Conservation (phyloP, 2,797 vertebrate species). For the Melanotaenia trifasciata region DNA sequence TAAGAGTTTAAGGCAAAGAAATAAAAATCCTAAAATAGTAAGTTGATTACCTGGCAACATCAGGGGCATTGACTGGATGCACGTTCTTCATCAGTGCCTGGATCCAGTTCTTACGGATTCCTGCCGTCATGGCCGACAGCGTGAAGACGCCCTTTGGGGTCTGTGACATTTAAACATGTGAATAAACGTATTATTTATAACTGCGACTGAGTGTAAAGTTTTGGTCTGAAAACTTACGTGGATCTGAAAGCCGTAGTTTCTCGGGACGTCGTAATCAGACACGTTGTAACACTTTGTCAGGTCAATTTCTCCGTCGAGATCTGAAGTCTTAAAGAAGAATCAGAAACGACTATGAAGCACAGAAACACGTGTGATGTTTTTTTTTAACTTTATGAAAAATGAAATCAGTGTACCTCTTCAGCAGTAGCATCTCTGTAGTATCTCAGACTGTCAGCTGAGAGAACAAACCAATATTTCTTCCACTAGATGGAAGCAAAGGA, state of each 20-base stretch:
- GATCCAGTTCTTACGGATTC: slow-evolving; percentile 83
- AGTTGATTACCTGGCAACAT: slow-evolving; percentile 70
- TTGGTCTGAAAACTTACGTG: slow-evolving; percentile 59
- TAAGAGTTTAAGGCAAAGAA: too few relatives aligned
- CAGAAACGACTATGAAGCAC: accelerated
- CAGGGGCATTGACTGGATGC: slow-evolving; percentile 64
- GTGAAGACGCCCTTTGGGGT: slow-evolving; percentile 66
- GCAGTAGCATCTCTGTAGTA: slow-evolving; percentile 76
- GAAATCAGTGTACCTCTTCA: slow-evolving; percentile 69
- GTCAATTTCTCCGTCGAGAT: slow-evolving; percentile 77
- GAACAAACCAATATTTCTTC: slow-evolving; percentile 83
- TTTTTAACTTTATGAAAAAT: not conserved
- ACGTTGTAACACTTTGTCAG: slow-evolving; percentile 71
- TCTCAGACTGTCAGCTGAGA: slow-evolving; percentile 75
- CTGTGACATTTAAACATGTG: slow-evolving; percentile 36
- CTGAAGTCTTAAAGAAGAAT: slow-evolving; percentile 59
- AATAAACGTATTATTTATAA: not conserved
- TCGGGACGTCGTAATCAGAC: slow-evolving; percentile 74
- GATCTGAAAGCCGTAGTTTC: slow-evolving; percentile 82
- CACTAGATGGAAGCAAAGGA: slow-evolving; percentile 69
- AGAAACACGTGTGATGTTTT: not conserved
- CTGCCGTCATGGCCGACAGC: slow-evolving; percentile 79
- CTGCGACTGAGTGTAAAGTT: accelerated
- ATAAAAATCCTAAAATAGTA: not conserved
- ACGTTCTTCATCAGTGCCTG: slow-evolving; percentile 80